Evolutionary conservation across 2,113 vertebrate genomes (phyloP).

Genomic region (Collichthys lucidus): DNA sequence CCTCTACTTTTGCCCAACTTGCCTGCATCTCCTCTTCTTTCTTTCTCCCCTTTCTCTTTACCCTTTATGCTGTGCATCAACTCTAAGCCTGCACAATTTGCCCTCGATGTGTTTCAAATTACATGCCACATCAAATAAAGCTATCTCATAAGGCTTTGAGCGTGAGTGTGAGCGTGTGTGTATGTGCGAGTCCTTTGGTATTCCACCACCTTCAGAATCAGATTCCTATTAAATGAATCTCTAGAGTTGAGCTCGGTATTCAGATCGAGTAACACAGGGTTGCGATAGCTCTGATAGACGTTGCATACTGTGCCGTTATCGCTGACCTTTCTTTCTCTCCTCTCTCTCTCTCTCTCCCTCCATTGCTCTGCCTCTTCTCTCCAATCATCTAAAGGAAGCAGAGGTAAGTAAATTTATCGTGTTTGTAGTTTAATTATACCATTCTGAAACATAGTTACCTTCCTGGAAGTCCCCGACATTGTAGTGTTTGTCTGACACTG

Average conservation of each 20-base stretch:
- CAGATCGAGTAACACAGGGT: slow-evolving; percentile 57
- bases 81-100: slow-evolving; percentile 53
- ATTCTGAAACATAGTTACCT: slow-evolving; percentile 5
- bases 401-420: slow-evolving; percentile 75
- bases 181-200: slow-evolving; percentile 37
- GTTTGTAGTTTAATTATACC: slow-evolving; percentile 29
- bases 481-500: slow-evolving; percentile 17
- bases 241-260: slow-evolving; percentile 64
- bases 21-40: not conserved
- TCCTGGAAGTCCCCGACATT: not conserved
- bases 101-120: slow-evolving; percentile 73
- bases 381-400: slow-evolving; percentile 77
- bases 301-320: slow-evolving; percentile 64
- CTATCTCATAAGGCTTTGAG: slow-evolving; percentile 42
- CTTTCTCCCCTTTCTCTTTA: not conserved
- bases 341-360: slow-evolving; percentile 38
- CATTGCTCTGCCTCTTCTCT: slow-evolving; percentile 39
- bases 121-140: slow-evolving; percentile 75
- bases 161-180: slow-evolving; percentile 32
- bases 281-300: slow-evolving; percentile 66
- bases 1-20: not conserved
- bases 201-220: slow-evolving; percentile 57
- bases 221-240: slow-evolving; percentile 67
- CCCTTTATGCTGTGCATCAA: slow-evolving; percentile 23
- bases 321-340: slow-evolving; percentile 70